Base-by-base conservation (phyloP, 1,140 invertebrate species). In the Listronotus bonariensis region DNA sequence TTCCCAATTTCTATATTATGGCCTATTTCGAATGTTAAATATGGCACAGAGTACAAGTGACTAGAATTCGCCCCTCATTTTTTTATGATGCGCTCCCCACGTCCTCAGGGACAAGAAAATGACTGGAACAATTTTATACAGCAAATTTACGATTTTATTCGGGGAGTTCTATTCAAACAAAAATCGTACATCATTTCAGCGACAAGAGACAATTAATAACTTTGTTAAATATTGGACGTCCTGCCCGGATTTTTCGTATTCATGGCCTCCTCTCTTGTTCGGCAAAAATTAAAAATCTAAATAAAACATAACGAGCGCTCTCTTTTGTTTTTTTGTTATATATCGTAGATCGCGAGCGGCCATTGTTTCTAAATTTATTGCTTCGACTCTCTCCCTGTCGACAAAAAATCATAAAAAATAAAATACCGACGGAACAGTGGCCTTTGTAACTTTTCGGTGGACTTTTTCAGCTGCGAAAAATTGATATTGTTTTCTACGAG, bases 121-220 rank as follows among this genome's bases (percentile, higher is more conserved):
- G 52, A 59, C 36, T 49, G 20, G 15, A 49, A 31, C 46, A 49
- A 49, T 49, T 49, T 49, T 49, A 58, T 57, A 49, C 52, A 45
- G 55, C 52, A 42, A 55, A 68, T 68, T 65, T 53, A 42, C 56
- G 65, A 63, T 69, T 72, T 70, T 66, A 67, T 69, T 67, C 60
- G 57, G 54, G 20, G 18, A 53, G 62, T 71, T 69, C 63, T 68
- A 73, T 73, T 73, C 71, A 70, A 73, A 70, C 66, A 71, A 70
- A 71, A 73, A 69, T 70, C 72, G 72, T 73, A 73, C 69, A 71
- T 73, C 72, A 73, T 71, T 73, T 49, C 52, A 34, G 63, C 67
- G 65, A 72, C 67, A 71, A 54, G 67, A 49, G 64, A 67, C 72
- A 73, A 73, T 73, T 73, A 73, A 73, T 73, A 73, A 73, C 63